phyloP scores from a whole-genome alignment of 2,797 vertebrate species.

The Cetoscarus ocellatus region DNA sequence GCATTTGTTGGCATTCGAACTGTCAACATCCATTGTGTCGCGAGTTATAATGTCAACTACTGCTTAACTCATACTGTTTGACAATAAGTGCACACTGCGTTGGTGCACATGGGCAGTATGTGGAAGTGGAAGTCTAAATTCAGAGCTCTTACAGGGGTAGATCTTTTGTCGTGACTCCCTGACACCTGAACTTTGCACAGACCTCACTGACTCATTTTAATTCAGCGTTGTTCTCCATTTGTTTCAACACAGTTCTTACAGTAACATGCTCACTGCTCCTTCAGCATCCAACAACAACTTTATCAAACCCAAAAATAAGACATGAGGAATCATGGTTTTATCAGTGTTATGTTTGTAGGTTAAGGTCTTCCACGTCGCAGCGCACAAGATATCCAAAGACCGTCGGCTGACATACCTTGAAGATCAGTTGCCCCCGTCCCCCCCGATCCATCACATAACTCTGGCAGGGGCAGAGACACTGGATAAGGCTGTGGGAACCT shows the following conservation, averaged over 20 bases:
- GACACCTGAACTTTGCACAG: constrained; percentile 15
- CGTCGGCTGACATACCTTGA: constrained; percentile 74
- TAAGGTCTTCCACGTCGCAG: constrained; percentile 55
- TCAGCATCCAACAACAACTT: constrained; percentile 43
- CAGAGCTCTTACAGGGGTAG: constrained; percentile 2
- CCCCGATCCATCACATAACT: constrained; percentile 74
- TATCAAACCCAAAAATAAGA: constrained; percentile 52
- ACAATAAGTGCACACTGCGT: constrained; percentile 10
- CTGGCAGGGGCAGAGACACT: constrained; percentile 76
- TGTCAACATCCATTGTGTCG: constrained; percentile 71
- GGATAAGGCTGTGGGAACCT: constrained; percentile 81
- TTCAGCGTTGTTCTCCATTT: constrained; percentile 9
- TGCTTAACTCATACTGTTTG: constrained; percentile 6
- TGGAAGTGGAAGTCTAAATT: not conserved
- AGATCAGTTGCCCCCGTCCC: constrained; percentile 75
- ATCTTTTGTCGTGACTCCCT: constrained; percentile 6
- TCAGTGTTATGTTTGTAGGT: constrained; percentile 66
- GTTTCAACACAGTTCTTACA: constrained; percentile 34
- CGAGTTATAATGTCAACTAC: constrained; percentile 28
- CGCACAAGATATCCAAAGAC: constrained; percentile 64
- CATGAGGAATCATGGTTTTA: constrained; percentile 32
- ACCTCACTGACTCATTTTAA: constrained; percentile 2
- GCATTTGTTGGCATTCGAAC: constrained; percentile 50
- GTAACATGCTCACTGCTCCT: constrained; percentile 28
- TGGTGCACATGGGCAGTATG: not conserved